Conservation (phyloP, 2,113 vertebrate genomes). For the Dipodomys ordii region DNA sequence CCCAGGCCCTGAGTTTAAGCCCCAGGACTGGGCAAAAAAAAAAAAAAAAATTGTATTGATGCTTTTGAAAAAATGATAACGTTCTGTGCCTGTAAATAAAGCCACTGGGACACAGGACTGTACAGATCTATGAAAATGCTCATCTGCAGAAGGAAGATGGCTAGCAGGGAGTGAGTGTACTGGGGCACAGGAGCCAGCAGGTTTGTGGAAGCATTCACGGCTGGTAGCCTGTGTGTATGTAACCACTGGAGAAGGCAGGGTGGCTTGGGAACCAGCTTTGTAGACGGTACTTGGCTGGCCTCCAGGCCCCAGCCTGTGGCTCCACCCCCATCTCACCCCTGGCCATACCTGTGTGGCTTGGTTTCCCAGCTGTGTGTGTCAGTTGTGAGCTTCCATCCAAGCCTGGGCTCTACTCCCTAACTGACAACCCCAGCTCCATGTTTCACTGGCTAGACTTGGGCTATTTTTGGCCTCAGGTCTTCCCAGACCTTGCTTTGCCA, state of each 20-base stretch:
- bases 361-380: not conserved
- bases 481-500: not conserved
- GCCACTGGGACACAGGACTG: accelerated
- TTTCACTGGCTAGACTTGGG: not conserved
- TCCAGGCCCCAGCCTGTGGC: accelerated
- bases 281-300: not conserved
- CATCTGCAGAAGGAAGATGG: no score
- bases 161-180: accelerated
- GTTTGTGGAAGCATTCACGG: not conserved
- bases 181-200: not conserved
- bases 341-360: not conserved
- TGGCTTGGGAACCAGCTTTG: not conserved
- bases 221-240: not conserved
- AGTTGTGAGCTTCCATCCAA: not conserved
- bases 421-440: no score
- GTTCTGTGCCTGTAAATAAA: not conserved
- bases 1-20: no score
- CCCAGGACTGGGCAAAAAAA: no score
- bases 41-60: not conserved
- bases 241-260: not conserved
- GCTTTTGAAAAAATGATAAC: no score
- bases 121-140: not conserved
- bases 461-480: not conserved
- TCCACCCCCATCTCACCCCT: not conserved
- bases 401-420: not conserved